Evolutionary conservation across 2,888 invertebrate genomes (phyloP).

Genomic region (Volucella inanis): DNA sequence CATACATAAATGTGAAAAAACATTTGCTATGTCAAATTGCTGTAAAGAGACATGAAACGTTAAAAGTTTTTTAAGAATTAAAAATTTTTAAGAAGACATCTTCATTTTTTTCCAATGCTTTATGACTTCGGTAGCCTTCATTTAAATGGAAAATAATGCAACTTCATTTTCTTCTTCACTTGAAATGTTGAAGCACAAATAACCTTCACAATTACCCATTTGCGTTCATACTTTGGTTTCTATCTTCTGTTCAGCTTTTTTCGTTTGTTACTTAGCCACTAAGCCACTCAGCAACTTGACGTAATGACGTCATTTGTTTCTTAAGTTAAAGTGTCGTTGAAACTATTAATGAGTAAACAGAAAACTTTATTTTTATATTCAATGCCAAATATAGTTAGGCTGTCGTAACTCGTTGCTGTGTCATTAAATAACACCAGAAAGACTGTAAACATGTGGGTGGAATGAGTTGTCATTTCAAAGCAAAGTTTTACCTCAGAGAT

Average conservation of each 20-base stretch:
- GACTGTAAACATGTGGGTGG: conserved; percentile 29
- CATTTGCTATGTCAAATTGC: neutral
- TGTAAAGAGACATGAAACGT: neutral
- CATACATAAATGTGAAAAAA: neutral
- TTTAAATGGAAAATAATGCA: conserved; percentile 28
- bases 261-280: neutral
- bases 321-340: conserved; percentile 8
- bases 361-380: conserved; percentile 24
- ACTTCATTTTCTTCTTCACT: conserved; percentile 17
- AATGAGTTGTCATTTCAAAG: conserved; percentile 22
- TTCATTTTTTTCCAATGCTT: neutral
- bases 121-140: conserved; percentile 20
- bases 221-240: conserved; percentile 4
- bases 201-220: conserved; percentile 28
- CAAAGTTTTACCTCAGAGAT: conserved; percentile 19
- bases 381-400: conserved; percentile 50
- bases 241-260: conserved; percentile 6
- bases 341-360: conserved; percentile 33
- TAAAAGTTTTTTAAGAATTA: neutral
- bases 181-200: neutral
- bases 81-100: neutral
- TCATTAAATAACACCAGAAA: conserved; percentile 34
- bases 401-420: neutral
- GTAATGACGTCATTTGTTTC: conserved; percentile 44
- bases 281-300: neutral